Percentiles rank a stretch among this genome's conserved stretches.
Conservation (phyloP, 30 jellyfish, hydroid and myxozoan genomes). For the Chrysaora quinquecirrha region DNA sequence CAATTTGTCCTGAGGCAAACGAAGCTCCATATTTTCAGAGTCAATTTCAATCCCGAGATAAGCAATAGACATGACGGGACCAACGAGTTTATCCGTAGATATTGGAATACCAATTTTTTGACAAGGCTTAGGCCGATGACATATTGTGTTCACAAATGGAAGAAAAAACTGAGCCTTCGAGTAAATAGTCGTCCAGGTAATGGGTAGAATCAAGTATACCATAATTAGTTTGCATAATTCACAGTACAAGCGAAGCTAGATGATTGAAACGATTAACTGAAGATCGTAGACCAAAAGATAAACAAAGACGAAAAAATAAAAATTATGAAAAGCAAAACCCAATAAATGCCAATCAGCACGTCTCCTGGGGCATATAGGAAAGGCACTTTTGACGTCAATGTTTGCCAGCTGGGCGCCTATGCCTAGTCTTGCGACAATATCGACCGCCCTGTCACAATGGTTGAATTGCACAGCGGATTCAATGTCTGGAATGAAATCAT, state of each 20-base stretch:
- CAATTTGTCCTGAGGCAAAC: constrained; percentile 24
- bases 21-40: constrained; percentile 11
- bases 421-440: background rate
- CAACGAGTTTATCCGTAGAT: constrained; percentile 36
- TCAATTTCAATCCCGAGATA: too few relatives aligned
- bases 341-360: background rate
- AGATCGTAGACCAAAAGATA: too few relatives aligned
- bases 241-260: background rate
- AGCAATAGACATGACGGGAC: background rate
- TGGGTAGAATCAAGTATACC: background rate
- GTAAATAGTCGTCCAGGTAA: constrained; percentile 37
- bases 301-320: background rate
- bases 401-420: background rate
- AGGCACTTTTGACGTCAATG: background rate
- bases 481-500: background rate
- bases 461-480: background rate
- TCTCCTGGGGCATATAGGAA: too few relatives aligned
- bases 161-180: constrained; percentile 15
- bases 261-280: too few relatives aligned
- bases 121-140: background rate
- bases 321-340: background rate
- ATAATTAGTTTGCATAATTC: too few relatives aligned
- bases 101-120: constrained; percentile 1
- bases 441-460: background rate
- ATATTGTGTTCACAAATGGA: background rate